Conservation (phyloP, 2,888 invertebrate species). For the Drosophila suboccidentalis region DNA sequence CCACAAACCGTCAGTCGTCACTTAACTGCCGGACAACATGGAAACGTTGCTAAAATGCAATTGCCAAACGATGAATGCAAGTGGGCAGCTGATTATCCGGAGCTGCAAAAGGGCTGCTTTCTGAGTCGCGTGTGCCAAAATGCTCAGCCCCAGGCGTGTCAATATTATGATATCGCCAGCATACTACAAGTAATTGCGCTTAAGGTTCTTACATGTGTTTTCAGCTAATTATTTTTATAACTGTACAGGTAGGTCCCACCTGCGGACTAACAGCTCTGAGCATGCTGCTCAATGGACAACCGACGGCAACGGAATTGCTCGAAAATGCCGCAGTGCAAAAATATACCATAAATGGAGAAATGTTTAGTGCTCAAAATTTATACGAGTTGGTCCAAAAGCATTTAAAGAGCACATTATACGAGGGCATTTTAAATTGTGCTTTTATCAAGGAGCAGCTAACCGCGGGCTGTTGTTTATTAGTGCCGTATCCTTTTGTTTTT, state of each 20-base stretch:
- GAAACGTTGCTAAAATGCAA: background rate
- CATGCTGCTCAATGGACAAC: slow-evolving; percentile 89
- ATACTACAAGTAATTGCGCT: slow-evolving; percentile 74
- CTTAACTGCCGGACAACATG: background rate
- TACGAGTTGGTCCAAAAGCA: slow-evolving; percentile 84
- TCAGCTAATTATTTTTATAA: background rate
- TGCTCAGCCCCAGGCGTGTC: slow-evolving; percentile 86
- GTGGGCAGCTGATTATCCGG: slow-evolving; percentile 88
- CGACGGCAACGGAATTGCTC: slow-evolving; percentile 87
- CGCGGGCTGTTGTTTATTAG: slow-evolving; percentile 85
- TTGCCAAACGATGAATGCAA: slow-evolving; percentile 84
- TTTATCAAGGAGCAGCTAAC: slow-evolving; percentile 85
- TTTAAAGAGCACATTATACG: slow-evolving; percentile 71
- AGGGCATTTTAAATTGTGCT: slow-evolving; percentile 85
- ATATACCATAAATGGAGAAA: slow-evolving; percentile 94
- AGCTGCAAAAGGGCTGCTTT: slow-evolving; percentile 88
- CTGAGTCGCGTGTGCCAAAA: slow-evolving; percentile 87
- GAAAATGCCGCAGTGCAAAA: slow-evolving; percentile 88
- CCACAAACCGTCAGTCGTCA: background rate
- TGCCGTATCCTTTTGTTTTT: slow-evolving; percentile 86
- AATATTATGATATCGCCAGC: slow-evolving; percentile 84
- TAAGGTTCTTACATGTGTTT: background rate
- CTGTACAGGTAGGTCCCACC: slow-evolving; percentile 88
- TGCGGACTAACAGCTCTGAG: slow-evolving; percentile 95
- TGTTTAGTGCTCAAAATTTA: slow-evolving; percentile 93